Evolutionary conservation across 2,797 vertebrate species (phyloP).

Genomic region (Phrynocephalus forsythii): DNA sequence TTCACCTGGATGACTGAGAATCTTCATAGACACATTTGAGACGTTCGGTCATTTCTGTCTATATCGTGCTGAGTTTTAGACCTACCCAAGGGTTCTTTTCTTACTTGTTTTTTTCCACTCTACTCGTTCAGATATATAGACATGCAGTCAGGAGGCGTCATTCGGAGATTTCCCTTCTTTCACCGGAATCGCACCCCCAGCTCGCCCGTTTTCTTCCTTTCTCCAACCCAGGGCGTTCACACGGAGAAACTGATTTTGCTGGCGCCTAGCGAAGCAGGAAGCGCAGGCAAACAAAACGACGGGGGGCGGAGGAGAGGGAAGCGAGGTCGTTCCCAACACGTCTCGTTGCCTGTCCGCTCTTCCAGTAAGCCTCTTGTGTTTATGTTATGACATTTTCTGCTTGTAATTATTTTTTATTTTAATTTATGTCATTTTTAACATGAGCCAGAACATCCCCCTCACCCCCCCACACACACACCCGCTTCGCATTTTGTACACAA

Average conservation of each 20-base stretch:
- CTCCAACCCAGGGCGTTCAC: neutral
- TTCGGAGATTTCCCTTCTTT: neutral
- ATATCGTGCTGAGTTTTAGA: neutral
- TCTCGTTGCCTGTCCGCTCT: slow-evolving; percentile 43
- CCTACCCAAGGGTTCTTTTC: neutral
- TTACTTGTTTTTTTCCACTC: neutral
- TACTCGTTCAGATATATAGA: too few species aligned
- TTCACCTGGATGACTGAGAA: too few species aligned
- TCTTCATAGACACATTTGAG: too few species aligned
- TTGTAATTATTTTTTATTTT: slow-evolving; percentile 83
- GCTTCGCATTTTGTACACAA: slow-evolving; percentile 79
- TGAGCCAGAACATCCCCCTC: slow-evolving; percentile 75
- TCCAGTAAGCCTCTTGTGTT: slow-evolving; percentile 75
- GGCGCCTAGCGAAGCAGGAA: neutral
- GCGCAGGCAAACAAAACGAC: neutral
- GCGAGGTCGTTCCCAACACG: slow-evolving; percentile 58
- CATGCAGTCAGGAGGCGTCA: too few species aligned
- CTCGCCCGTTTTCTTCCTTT: neutral
- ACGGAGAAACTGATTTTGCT: too few species aligned
- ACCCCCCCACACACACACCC: neutral
- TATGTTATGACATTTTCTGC: slow-evolving; percentile 75
- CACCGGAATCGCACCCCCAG: neutral
- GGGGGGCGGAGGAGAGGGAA: neutral
- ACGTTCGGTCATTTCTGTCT: neutral
- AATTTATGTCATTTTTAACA: slow-evolving; percentile 84